Evolutionary conservation across 2,113 vertebrate genomes (phyloP).

Genomic region (Ascaphus truei): DNA sequence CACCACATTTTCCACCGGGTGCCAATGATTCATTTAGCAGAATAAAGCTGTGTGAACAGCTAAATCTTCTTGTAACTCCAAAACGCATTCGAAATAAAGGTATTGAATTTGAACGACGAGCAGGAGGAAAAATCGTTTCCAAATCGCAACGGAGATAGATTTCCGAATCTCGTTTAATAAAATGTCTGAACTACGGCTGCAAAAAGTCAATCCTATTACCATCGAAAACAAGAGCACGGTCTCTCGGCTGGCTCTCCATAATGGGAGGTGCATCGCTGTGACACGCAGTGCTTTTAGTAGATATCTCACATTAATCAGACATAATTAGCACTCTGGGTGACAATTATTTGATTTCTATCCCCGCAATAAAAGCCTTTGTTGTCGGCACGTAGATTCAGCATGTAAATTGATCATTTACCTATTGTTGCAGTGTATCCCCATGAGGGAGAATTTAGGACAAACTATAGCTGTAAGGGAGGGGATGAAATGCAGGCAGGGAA

Average conservation of each 20-base stretch:
- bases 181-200: background rate
- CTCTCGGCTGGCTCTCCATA: conserved; percentile 57
- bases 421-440: conserved; percentile 51
- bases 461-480: conserved; percentile 36
- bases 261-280: conserved; percentile 76
- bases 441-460: conserved; percentile 49
- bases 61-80: no score
- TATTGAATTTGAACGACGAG: no score
- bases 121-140: no score
- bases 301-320: conserved; percentile 74
- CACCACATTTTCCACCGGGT: no score
- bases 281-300: conserved; percentile 71
- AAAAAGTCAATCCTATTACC: background rate
- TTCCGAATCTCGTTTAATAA: no score
- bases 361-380: conserved; percentile 60
- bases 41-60: no score
- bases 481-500: conserved; percentile 35
- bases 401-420: conserved; percentile 44
- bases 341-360: conserved; percentile 74
- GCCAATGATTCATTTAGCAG: no score
- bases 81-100: no score
- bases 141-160: no score
- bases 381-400: conserved; percentile 48
- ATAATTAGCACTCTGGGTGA: conserved; percentile 79
- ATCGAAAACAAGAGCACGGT: background rate